Evolutionary conservation across 23 tunicate species (phyloP).

Genomic region (Ciona savignyi): DNA sequence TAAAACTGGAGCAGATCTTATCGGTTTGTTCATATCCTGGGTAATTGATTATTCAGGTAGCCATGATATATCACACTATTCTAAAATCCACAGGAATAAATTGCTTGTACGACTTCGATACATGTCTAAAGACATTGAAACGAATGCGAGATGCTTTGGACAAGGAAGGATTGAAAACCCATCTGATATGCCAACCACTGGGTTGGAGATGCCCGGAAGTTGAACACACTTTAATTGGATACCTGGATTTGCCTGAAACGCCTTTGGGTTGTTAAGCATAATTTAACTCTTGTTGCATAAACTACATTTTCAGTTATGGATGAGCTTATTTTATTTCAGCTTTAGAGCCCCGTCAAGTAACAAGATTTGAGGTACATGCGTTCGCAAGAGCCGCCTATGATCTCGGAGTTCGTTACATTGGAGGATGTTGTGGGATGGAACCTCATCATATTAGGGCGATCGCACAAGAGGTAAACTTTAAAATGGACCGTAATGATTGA

Average conservation of each 20-base stretch:
- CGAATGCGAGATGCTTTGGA: slow-evolving; percentile 79
- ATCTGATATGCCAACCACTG: slow-evolving; percentile 78
- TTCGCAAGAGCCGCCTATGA: slow-evolving; percentile 81
- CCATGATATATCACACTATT: too few species aligned
- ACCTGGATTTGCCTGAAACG: slow-evolving; percentile 49
- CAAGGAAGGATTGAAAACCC: slow-evolving; percentile 57
- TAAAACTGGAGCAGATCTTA: slow-evolving; percentile 76
- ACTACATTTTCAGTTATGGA: too few species aligned
- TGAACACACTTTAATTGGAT: slow-evolving; percentile 43
- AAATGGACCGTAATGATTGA: too few species aligned
- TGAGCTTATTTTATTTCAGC: too few species aligned
- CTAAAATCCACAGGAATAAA: slow-evolving; percentile 83
- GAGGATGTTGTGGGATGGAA: slow-evolving; percentile 96
- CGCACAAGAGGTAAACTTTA: slow-evolving; percentile 79
- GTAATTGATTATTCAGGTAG: too few species aligned
- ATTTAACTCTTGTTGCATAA: too few species aligned
- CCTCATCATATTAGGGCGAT: slow-evolving; percentile 89
- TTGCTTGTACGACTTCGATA: slow-evolving; percentile 71
- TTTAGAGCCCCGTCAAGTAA: background rate
- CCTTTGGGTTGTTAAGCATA: slow-evolving; percentile 47
- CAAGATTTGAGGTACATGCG: background rate
- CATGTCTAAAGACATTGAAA: slow-evolving; percentile 46
- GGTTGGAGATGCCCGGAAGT: slow-evolving; percentile 88
- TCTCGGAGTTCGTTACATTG: slow-evolving; percentile 78
- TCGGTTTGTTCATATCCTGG: too few species aligned